Evolutionary conservation across 1,140 invertebrate species (phyloP).

Genomic region (Vanessa tameamea): DNA sequence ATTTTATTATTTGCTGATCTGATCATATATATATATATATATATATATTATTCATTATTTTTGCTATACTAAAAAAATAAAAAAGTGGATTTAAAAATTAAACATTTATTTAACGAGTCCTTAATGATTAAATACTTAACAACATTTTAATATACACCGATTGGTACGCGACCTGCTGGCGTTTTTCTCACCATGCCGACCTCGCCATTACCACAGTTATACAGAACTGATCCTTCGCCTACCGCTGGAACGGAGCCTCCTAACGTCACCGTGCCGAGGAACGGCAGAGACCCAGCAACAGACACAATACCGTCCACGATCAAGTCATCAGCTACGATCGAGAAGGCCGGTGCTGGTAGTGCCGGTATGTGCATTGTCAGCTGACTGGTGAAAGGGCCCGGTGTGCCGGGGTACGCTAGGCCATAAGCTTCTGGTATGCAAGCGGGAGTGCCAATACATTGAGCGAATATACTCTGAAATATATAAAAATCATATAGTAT

Average conservation of each 20-base stretch:
- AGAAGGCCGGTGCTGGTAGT: conserved; percentile 40
- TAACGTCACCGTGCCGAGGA: conserved; percentile 46
- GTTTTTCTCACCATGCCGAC: conserved; percentile 40
- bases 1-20: no score
- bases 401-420: not conserved
- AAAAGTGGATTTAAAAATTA: conserved; percentile 7
- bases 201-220: conserved; percentile 41
- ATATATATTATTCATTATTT: no score
- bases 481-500: not conserved
- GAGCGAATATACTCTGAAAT: conserved; percentile 28
- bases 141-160: not conserved
- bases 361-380: conserved; percentile 32
- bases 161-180: not conserved
- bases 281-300: conserved; percentile 50
- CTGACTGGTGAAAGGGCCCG: conserved; percentile 25
- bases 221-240: conserved; percentile 44
- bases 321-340: conserved; percentile 45
- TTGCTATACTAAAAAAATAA: not conserved
- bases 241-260: conserved; percentile 43
- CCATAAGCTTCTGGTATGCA: conserved; percentile 21
- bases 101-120: conserved; percentile 30
- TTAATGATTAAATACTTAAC: not conserved
- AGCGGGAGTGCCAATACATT: conserved; percentile 29
- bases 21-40: no score
- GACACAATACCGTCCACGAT: conserved; percentile 47